phyloP scores from a whole-genome alignment of 1,140 invertebrate species.

The Choristoneura fumiferana region DNA sequence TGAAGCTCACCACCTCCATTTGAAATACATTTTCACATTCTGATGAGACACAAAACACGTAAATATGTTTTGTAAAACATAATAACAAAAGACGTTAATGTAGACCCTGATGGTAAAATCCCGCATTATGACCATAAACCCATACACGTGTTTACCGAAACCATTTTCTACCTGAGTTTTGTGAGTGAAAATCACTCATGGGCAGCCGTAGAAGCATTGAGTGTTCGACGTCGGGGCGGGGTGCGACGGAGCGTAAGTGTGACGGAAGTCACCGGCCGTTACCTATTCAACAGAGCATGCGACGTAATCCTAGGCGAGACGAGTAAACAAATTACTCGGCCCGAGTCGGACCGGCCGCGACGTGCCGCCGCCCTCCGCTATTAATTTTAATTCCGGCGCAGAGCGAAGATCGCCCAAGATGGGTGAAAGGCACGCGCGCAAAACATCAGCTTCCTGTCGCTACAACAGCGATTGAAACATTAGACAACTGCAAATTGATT shows the following conservation, averaged over 20 bases:
- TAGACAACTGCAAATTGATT: not conserved
- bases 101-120: too few relatives aligned
- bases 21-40: too few relatives aligned
- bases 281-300: constrained; percentile 66
- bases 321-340: constrained; percentile 71
- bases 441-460: constrained; percentile 13
- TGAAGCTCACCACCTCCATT: too few relatives aligned
- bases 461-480: constrained; percentile 1
- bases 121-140: too few relatives aligned
- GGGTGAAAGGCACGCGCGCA: constrained; percentile 59
- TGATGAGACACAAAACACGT: too few relatives aligned
- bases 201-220: too few relatives aligned
- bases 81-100: too few relatives aligned
- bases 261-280: constrained; percentile 46
- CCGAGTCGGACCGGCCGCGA: constrained; percentile 34
- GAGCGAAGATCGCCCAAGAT: constrained; percentile 62
- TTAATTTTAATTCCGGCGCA: constrained; percentile 72
- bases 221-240: not conserved
- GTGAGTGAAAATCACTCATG: too few relatives aligned
- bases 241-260: constrained; percentile 17
- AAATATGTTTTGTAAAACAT: too few relatives aligned
- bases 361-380: constrained; percentile 57
- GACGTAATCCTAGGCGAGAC: constrained; percentile 53
- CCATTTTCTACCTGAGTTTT: too few relatives aligned
- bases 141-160: too few relatives aligned